Evolutionary conservation across 1,140 invertebrate genomes (phyloP), one percentile per base, ranked within the genome.

Genomic region (Caerostris extrusa): DNA sequence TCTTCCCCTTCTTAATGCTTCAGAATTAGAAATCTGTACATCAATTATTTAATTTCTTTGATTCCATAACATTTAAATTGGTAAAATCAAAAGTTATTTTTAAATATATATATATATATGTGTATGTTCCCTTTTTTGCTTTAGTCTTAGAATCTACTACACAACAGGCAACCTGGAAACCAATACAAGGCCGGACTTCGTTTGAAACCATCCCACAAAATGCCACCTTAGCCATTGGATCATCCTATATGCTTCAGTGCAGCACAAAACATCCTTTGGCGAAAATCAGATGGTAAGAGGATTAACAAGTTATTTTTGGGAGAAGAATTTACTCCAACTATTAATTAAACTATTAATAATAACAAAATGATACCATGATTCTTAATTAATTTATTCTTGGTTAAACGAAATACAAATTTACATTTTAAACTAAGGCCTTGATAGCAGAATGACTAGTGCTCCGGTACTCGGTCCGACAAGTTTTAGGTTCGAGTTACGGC

Each of bases 211-310:
- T 55, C 6, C 94, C 94, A 10, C 56, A 90, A 7, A 94, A 94
- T 71, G 71, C 86, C 14, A 94, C 90, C 10, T 53, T 94, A 85
- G 14, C 85, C 2, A 53, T 82, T 69, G 91, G 91, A 50, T 58
- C 90, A 7, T 93, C 94, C 0, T 56, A 93, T 12, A 93, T 93
- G 85, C 77, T 94, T 53, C 60, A 50, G 7, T 94, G 94, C 19
- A 85, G 55, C 6, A 69, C 91, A 19, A 58, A 8, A 0, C 69
- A 93, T 85, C 90, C 86, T 1, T 12, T 58, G 5, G 94, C 91
- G 6, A 94, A 93, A 58, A 90, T 94, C 7, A n/a, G 91, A 53
- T 94, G 94, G 94, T 94, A 83, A 90, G 77, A 50, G 34, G 34
- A 34, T 34, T 34, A 34, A 34, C 34, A 34, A 34, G 34, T 34